These are phyloP conservation scores for Drosophila jambulina DNA, from an alignment of 1,140 invertebrate species.

Conservation along the genomic window DNA sequence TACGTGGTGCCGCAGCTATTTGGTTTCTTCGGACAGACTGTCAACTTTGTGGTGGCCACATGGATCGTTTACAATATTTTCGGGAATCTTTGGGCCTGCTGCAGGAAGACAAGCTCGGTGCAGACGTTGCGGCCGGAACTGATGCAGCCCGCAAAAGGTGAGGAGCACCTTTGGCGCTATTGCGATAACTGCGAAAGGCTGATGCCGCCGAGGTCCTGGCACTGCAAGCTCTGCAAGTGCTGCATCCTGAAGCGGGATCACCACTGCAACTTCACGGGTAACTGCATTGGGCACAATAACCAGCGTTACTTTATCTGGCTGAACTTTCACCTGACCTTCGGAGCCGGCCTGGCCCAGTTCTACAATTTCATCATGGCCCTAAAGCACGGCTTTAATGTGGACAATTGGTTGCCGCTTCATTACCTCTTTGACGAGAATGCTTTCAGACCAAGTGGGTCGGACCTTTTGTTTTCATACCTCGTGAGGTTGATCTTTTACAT, in stretches of 20 bases:
- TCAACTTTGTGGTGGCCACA: slow-evolving; percentile 11
- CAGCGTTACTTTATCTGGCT: slow-evolving; percentile 95
- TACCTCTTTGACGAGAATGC: accelerated
- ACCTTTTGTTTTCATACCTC: neutral
- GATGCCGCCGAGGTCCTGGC: slow-evolving; percentile 95
- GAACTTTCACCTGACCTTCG: slow-evolving; percentile 91
- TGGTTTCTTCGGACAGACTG: slow-evolving; percentile 13
- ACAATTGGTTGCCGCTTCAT: neutral
- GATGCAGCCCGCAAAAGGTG: neutral
- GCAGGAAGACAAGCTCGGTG: slow-evolving; percentile 24
- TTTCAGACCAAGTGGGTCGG: accelerated
- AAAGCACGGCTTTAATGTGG: neutral
- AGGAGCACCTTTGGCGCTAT: slow-evolving; percentile 88
- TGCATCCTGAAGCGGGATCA: slow-evolving; percentile 97
- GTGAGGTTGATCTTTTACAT: slow-evolving; percentile 17
- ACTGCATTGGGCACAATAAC: slow-evolving; percentile 95
- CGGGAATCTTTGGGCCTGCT: slow-evolving; percentile 52
- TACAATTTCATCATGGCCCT: slow-evolving; percentile 89
- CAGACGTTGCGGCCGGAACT: slow-evolving; percentile 6
- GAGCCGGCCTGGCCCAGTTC: slow-evolving; percentile 88
- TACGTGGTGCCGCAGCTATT: slow-evolving; percentile 39
- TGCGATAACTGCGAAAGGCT: slow-evolving; percentile 91
- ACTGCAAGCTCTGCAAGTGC: slow-evolving; percentile 91
- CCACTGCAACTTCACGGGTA: slow-evolving; percentile 95
- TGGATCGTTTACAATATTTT: slow-evolving; percentile 45